Conservation (phyloP, 2,797 vertebrate genomes). For the Hafferia zeledoni region DNA sequence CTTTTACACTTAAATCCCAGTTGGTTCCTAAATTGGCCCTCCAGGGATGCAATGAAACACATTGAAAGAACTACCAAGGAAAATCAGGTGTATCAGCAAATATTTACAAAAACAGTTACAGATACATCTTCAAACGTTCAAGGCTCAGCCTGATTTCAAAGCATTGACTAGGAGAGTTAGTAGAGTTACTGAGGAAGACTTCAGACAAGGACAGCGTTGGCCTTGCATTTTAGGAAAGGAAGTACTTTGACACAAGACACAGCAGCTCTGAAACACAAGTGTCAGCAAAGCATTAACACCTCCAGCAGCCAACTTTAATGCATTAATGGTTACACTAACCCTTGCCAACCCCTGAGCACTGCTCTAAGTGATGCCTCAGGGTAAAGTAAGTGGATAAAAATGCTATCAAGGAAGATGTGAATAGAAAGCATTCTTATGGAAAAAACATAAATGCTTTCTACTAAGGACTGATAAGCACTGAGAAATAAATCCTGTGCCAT, state of each 20-base stretch:
- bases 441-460: constrained; percentile 3
- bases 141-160: neutral
- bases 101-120: neutral
- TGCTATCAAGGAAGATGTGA: neutral
- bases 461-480: neutral
- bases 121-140: neutral
- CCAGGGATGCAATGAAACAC: neutral
- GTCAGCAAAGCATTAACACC: constrained; percentile 1
- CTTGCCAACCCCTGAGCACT: neutral
- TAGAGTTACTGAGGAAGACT: neutral
- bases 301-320: neutral
- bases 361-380: neutral
- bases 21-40: neutral
- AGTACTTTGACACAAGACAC: neutral
- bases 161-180: neutral
- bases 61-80: neutral
- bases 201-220: neutral
- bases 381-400: constrained; percentile 23
- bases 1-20: neutral
- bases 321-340: neutral
- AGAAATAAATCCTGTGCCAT: neutral
- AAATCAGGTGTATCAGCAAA: neutral
- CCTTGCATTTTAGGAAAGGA: neutral
- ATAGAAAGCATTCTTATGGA: neutral
- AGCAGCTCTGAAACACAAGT: neutral